Conservation (phyloP, 2,888 invertebrate genomes). For the Himalopsyche japonica region DNA sequence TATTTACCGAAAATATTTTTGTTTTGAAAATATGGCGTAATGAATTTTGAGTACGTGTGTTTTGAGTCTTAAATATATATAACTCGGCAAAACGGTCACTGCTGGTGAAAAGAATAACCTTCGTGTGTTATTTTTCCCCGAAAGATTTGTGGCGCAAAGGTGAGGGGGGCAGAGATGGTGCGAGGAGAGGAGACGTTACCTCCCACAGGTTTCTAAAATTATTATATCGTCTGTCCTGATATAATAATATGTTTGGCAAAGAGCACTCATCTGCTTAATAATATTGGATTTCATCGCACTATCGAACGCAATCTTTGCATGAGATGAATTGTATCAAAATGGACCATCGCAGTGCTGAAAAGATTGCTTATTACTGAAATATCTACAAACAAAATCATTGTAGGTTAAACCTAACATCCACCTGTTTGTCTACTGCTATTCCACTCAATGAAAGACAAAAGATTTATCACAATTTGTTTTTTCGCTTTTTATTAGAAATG, state of each 20-base stretch:
- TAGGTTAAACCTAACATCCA: too few species aligned
- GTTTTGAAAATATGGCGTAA: not conserved
- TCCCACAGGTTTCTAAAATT: slow-evolving; percentile 25
- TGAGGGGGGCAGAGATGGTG: not conserved
- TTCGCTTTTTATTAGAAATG: too few species aligned
- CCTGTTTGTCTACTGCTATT: too few species aligned
- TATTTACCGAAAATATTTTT: too few species aligned
- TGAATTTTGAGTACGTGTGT: not conserved
- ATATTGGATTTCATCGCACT: not conserved
- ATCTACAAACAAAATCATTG: too few species aligned
- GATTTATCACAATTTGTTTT: too few species aligned
- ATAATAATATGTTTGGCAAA: not conserved
- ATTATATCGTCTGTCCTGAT: not conserved
- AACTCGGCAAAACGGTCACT: not conserved
- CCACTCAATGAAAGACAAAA: too few species aligned
- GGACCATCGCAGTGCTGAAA: not conserved
- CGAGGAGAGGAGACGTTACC: slow-evolving; percentile 8
- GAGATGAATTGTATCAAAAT: not conserved
- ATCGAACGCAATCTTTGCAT: not conserved
- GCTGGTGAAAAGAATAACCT: not conserved
- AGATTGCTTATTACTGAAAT: too few species aligned
- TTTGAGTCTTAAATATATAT: not conserved
- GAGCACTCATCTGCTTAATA: not conserved
- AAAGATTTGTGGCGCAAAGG: not conserved
- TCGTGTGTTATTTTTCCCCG: not conserved